Conservation (phyloP, 1,140 invertebrate species). For the Drosophila nebulosa region DNA sequence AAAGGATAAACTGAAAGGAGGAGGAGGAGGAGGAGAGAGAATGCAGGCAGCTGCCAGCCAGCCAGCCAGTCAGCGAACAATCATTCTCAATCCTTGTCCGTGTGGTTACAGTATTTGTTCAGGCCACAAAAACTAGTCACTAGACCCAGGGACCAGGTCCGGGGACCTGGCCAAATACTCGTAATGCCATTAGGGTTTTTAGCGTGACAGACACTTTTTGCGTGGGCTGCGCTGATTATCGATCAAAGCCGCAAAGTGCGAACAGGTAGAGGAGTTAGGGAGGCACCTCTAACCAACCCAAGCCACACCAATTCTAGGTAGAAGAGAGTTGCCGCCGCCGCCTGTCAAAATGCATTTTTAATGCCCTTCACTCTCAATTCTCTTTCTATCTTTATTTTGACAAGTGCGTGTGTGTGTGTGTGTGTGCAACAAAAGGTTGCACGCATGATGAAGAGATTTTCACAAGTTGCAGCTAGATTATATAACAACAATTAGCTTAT, state of each 20-base stretch:
- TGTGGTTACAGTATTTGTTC: constrained; percentile 41
- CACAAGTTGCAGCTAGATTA: constrained; percentile 57
- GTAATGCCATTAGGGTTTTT: constrained; percentile 66
- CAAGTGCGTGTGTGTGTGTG: constrained; percentile 59
- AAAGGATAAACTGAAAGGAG: constrained; percentile 57
- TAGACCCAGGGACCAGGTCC: no score
- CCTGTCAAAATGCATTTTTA: constrained; percentile 66
- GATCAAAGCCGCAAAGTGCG: constrained; percentile 74
- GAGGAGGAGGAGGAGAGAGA: no score
- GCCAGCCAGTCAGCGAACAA: no score
- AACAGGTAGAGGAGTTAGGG: constrained; percentile 45
- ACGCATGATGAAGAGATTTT: constrained; percentile 58
- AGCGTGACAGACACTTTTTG: constrained; percentile 72
- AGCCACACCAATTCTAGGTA: not conserved
- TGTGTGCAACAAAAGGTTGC: constrained; percentile 41
- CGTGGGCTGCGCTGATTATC: constrained; percentile 73
- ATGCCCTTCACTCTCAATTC: constrained; percentile 22
- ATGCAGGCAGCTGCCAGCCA: constrained; percentile 45
- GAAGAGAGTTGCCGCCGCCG: constrained; percentile 24
- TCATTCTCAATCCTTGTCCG: constrained; percentile 38
- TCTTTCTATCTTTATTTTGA: constrained; percentile 55
- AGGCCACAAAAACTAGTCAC: constrained; percentile 50
- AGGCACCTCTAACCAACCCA: not conserved
- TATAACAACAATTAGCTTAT: constrained; percentile 66
- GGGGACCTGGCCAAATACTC: constrained; percentile 21